Base-by-base conservation (phyloP, 1,140 invertebrate species). In the Cydia strobilella region DNA sequence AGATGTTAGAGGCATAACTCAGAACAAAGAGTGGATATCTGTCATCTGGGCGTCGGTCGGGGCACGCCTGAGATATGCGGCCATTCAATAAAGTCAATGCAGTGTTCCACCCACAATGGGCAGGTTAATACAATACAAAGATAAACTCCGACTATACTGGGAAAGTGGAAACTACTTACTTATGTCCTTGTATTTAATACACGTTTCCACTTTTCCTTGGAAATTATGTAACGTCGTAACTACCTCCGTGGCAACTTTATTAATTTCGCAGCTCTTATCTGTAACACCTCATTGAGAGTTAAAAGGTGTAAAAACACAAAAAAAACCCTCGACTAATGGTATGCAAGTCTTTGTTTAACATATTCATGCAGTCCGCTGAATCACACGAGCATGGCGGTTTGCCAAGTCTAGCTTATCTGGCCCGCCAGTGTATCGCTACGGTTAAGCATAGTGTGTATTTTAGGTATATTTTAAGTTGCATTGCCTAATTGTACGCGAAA, bases 111-210 rank as follows among this genome's bases (percentile, higher is more conserved):
- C n/a, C 65, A 69, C 27, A 69, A 69, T 69, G 27, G 65, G 6
- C n/a, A 69, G 65, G 65, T 69, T 66, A 66, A 69, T 65, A 31
- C 65, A 69, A 69, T 69, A 42, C 31, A 39, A 18, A 69, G 65
- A 69, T 69, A 35, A 69, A 69, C n/a, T 69, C 65, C 63, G n/a
- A 31, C n/a, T 39, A 7, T 18, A 10, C 2, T 18, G 7, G 65
- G 27, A 31, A 6, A 27, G 15, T 35, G 15, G 27, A n/a, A 35
- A n/a, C 23, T 27, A 63, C 51, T 54, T 54, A 54, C 54, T 15
- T 54, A 48, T 48, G 51, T 59, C 18, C 18, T 59, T 51, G 39
- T 42, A n/a, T 51, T 35, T 0, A 35, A 35, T 35, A 59, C n/a
- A 18, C 15, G 51, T 20, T 6, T 59, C 18, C 3, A 59, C 18